Percentiles rank a stretch among this genome's conserved stretches.
Conservation (phyloP, 2,113 vertebrate genomes). For the Raja brachyura region DNA sequence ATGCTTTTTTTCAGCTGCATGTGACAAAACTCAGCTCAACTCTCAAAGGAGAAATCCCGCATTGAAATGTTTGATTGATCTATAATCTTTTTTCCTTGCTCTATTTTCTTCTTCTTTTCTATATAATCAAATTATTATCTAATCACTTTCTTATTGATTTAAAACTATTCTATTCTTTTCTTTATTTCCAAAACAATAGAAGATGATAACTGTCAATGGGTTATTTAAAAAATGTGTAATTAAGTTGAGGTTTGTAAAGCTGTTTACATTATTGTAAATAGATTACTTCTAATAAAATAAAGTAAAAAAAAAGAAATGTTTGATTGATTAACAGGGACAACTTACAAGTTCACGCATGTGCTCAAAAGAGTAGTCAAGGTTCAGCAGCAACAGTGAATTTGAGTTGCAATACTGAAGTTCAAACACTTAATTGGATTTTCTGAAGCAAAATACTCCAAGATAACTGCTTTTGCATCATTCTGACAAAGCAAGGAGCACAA, state of each 20-base stretch:
- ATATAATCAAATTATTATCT: no score
- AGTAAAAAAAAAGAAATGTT: no score
- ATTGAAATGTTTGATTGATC: background rate
- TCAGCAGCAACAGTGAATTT: conserved; percentile 9
- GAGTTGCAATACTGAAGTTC: background rate
- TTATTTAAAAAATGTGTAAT: no score
- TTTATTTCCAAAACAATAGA: no score
- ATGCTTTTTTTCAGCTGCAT: background rate
- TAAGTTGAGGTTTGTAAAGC: no score
- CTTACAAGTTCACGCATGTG: conserved; percentile 16
- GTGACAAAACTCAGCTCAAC: background rate
- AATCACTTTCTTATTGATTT: no score
- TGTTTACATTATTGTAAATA: no score
- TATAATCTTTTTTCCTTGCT: no score
- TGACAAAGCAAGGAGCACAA: background rate
- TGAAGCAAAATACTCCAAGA: background rate
- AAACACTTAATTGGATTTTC: conserved; percentile 30
- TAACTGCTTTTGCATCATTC: background rate
- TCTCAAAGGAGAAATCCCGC: conserved; percentile 1
- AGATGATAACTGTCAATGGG: no score
- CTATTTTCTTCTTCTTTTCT: no score
- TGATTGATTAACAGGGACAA: conserved; percentile 21
- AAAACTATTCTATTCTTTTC: no score
- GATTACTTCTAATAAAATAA: no score
- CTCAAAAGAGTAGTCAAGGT: background rate